A percentile compares a stretch with the other conserved stretches of the same genome.
Conservation (phyloP, 1,140 invertebrate species). For the Grapholita molesta region DNA sequence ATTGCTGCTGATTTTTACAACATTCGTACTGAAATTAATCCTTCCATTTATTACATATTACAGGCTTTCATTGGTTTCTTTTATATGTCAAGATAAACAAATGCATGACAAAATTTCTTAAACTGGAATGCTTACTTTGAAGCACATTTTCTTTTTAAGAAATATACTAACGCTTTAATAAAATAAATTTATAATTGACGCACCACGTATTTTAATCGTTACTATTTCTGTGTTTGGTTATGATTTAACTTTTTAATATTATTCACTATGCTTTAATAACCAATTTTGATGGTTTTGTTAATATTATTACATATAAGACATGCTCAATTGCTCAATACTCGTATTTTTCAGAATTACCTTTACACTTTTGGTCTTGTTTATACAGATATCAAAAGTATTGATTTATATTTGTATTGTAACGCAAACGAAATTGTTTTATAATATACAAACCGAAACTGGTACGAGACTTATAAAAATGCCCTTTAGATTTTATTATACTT, state of each 20-base stretch:
- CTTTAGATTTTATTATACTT: too few species aligned
- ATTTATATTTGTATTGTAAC: too few species aligned
- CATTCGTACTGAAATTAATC: background rate
- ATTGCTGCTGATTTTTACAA: background rate
- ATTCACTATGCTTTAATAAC: background rate
- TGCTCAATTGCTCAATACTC: too few species aligned
- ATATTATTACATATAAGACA: too few species aligned
- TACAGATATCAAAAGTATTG: too few species aligned
- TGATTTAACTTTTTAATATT: conserved; percentile 1
- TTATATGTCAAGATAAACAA: background rate
- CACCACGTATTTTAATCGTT: background rate
- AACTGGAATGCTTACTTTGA: conserved; percentile 1
- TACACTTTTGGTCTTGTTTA: too few species aligned
- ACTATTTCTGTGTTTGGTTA: conserved; percentile 11
- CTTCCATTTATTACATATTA: background rate
- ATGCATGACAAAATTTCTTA: background rate
- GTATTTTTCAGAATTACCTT: too few species aligned
- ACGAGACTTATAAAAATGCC: too few species aligned
- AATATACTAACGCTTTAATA: background rate
- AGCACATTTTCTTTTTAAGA: background rate
- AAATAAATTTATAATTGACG: background rate
- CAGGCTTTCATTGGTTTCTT: background rate
- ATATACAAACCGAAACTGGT: too few species aligned
- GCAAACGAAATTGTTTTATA: too few species aligned
- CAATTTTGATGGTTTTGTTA: background rate